These are phyloP conservation scores for Lipotes vexillifer DNA, from an alignment of 2,113 vertebrate species.

Conservation along the genomic window DNA sequence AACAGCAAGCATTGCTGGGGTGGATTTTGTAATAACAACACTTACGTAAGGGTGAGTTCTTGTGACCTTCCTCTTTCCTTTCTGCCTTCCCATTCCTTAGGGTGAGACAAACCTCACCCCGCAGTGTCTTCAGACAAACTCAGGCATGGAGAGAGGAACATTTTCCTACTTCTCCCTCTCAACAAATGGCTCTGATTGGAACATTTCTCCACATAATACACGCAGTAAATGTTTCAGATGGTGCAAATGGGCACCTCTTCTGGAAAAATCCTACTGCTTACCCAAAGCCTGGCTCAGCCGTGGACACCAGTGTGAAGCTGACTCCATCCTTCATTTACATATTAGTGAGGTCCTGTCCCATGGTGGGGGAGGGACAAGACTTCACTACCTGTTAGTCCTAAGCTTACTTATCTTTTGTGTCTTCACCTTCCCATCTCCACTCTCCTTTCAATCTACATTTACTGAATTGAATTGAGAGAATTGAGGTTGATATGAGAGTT, in stretches of 20 bases:
- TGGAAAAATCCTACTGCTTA: not conserved
- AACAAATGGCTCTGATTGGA: not conserved
- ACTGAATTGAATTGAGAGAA: not conserved
- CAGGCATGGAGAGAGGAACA: accelerated
- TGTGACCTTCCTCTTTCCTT: not conserved
- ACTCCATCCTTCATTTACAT: not conserved
- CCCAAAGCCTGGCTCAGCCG: not conserved
- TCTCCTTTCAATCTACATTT: not conserved
- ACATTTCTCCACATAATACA: not conserved
- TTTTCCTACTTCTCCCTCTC: not conserved
- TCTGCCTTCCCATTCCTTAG: not conserved
- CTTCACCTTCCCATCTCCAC: not conserved
- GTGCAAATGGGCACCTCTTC: not conserved
- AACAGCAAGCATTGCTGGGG: not conserved
- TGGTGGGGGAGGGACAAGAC: not conserved
- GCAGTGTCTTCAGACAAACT: not conserved
- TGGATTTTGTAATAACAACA: not conserved
- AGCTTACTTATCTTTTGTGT: not conserved
- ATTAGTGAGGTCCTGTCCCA: accelerated
- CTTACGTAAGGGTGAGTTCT: not conserved
- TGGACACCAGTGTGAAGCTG: not conserved
- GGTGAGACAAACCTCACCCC: not conserved
- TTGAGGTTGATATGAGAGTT: not conserved
- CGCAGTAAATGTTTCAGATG: not conserved
- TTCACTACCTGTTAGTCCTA: too few species aligned